Percentiles rank a stretch among this genome's conserved stretches.
These are phyloP conservation scores for Platanista minor DNA, from an alignment of 2,113 vertebrate species.

Conservation along the genomic window DNA sequence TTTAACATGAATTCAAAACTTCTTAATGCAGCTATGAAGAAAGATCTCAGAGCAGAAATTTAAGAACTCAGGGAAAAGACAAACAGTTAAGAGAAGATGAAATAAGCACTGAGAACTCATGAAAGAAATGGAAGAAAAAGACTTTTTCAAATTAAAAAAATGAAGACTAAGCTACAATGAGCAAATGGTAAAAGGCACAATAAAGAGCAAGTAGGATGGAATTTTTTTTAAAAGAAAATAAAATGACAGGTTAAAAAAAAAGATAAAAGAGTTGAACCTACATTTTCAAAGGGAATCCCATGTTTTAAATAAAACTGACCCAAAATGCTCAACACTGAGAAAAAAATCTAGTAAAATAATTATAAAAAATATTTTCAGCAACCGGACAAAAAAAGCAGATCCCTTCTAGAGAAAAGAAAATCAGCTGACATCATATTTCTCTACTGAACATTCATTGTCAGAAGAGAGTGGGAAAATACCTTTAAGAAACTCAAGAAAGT, in stretches of 20 bases:
- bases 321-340: background rate
- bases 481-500: background rate
- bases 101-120: background rate
- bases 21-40: conserved; percentile 15
- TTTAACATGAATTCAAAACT: background rate
- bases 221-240: background rate
- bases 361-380: background rate
- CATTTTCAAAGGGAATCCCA: background rate
- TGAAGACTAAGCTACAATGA: background rate
- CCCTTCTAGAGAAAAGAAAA: background rate
- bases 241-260: background rate
- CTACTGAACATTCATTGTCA: background rate
- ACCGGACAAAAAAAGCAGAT: background rate
- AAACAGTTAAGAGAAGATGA: background rate
- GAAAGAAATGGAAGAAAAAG: background rate
- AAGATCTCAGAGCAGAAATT: background rate
- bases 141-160: background rate
- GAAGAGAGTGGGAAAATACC: conserved; percentile 15
- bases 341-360: background rate
- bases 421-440: background rate
- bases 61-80: background rate
- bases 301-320: background rate
- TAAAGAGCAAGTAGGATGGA: background rate
- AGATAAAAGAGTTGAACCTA: background rate
- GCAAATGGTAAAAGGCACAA: background rate